Evolutionary conservation across 2,797 vertebrate species (phyloP), one percentile per base, ranked within the genome.

Genomic region (Okamejei kenojei): DNA sequence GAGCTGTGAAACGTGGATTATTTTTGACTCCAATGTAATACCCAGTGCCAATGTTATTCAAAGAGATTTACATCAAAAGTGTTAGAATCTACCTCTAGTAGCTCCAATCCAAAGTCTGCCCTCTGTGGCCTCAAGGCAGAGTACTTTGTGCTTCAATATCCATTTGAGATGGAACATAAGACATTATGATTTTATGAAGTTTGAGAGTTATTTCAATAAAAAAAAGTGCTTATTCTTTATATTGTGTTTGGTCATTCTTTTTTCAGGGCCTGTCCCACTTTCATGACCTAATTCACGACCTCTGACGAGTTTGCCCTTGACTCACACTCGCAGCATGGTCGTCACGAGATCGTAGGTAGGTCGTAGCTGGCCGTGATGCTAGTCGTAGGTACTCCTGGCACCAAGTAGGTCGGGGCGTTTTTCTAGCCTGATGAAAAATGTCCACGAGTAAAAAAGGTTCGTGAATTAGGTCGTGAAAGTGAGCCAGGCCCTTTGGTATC

Each of bases 1-100:
- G 95, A 94, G 96, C 95, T 93, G 94, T 94, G 94, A 94, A 92
- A 82, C 93, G 93, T 94, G 94, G 95, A 94, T 94, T 76, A 93
- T 2, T 76, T 71, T 92, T 76, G 10, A 74, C 90, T 92, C 45
- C 68, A 92, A 54, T 65, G 84, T 88, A 68, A 88, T 88, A 68
- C n/a, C n/a, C 84, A 65, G n/a, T 88, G 84, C 84, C 61, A 68
- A 88, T 74, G 71, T 92, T 74, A 5, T 92, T 92, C 68, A 58
- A 76, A 29, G 26, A 92, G 29, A 76, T 54, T 76, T 74, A 73
- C 90, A 76, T 76, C 38, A 76, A 92, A 92, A 21, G 21, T 74
- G 71, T 92, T 76, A n/a, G 68, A 74, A 92, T 76, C 90, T 92
- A 92, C 90, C 90, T 92, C 90, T 63, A 74, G 73, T 76, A 54